Percentiles rank a stretch among this genome's conserved stretches.
phyloP scores from a whole-genome alignment of 2,888 invertebrate genomes.

The Acronicta psi region DNA sequence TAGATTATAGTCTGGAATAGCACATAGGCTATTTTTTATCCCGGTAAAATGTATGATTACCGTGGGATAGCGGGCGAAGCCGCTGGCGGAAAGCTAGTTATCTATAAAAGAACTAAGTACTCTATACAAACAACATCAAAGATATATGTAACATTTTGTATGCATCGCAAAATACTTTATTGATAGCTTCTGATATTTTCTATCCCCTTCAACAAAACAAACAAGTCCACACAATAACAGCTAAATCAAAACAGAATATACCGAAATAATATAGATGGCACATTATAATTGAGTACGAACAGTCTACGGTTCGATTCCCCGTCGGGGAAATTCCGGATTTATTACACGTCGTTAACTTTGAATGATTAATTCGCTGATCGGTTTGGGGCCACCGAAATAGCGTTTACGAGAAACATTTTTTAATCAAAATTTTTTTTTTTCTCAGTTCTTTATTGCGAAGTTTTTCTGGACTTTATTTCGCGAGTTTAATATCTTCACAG shows the following conservation, averaged over 20 bases:
- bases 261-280: slow-evolving; percentile 42
- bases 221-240: slow-evolving; percentile 26
- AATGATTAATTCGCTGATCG: slow-evolving; percentile 71
- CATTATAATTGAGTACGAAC: slow-evolving; percentile 38
- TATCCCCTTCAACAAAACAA: slow-evolving; percentile 6
- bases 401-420: slow-evolving; percentile 7
- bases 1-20: too few species aligned
- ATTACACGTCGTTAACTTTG: slow-evolving; percentile 71
- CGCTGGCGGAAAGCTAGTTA: too few species aligned
- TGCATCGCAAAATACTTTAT: too few species aligned
- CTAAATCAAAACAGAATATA: slow-evolving; percentile 46
- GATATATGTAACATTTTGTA: too few species aligned
- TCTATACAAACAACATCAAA: too few species aligned
- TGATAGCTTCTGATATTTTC: neutral
- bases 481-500: too few species aligned
- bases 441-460: too few species aligned
- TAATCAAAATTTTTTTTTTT: neutral
- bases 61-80: too few species aligned
- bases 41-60: too few species aligned
- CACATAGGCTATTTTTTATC: too few species aligned
- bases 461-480: too few species aligned
- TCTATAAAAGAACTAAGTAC: too few species aligned
- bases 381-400: slow-evolving; percentile 39
- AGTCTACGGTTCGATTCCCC: slow-evolving; percentile 56
- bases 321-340: slow-evolving; percentile 66